A percentile compares a stretch with the other conserved stretches of the same genome.
Evolutionary conservation across 2,888 invertebrate genomes (phyloP).

Genomic region (Melanotus villosus): DNA sequence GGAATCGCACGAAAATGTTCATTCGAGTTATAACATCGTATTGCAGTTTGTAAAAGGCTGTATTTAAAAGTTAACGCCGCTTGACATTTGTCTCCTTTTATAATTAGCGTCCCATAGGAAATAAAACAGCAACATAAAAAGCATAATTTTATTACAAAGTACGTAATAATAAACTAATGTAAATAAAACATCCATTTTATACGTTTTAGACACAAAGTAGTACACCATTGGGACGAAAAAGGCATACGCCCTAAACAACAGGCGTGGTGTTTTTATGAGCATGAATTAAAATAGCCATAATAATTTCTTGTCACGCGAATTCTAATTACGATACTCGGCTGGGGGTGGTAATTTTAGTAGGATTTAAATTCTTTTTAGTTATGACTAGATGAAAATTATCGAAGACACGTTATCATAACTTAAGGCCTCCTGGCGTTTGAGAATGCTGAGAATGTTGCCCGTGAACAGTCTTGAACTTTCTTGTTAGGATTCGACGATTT

Average conservation of each 20-base stretch:
- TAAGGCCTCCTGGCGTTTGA: background rate
- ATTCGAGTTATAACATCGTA: too few species aligned
- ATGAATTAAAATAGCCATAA: constrained; percentile 16
- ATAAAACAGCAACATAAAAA: background rate
- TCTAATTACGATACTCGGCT: background rate
- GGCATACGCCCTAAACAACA: constrained; percentile 6
- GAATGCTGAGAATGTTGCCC: constrained; percentile 50
- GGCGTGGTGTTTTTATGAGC: constrained; percentile 16
- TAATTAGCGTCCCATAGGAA: background rate
- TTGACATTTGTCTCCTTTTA: too few species aligned
- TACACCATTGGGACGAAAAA: background rate
- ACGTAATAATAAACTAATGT: constrained; percentile 12
- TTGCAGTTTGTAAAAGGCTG: too few species aligned
- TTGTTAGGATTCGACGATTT: constrained; percentile 65
- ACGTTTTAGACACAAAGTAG: constrained; percentile 2
- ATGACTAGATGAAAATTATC: constrained; percentile 7
- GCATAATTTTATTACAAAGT: constrained; percentile 14
- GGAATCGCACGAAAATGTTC: too few species aligned
- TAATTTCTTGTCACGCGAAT: constrained; percentile 14
- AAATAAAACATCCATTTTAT: constrained; percentile 7
- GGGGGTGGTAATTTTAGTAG: constrained; percentile 5
- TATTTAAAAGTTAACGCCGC: too few species aligned
- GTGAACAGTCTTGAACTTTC: constrained; percentile 69
- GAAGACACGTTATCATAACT: background rate
- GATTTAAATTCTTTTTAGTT: constrained; percentile 7